These are phyloP conservation scores for Brachystomella parvula DNA, from an alignment of 1,140 invertebrate species.

Conservation along the genomic window DNA sequence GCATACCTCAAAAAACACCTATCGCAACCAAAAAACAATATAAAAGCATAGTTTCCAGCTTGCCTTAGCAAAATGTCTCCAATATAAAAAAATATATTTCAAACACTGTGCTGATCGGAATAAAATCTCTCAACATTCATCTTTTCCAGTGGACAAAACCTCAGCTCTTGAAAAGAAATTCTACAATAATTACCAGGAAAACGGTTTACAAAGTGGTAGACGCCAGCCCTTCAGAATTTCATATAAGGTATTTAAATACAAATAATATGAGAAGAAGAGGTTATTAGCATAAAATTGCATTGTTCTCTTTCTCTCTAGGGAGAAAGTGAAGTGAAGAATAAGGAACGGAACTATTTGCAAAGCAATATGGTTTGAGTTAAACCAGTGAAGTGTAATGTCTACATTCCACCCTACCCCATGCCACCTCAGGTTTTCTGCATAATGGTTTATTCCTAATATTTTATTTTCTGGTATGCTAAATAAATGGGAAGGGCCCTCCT, in stretches of 20 bases:
- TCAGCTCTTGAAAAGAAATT: too few relatives aligned
- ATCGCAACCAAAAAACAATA: too few relatives aligned
- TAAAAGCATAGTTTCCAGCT: too few relatives aligned
- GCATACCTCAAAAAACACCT: too few relatives aligned
- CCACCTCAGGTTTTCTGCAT: slow-evolving; percentile 4
- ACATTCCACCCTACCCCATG: too few relatives aligned
- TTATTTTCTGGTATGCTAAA: slow-evolving; percentile 11
- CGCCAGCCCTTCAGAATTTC: slow-evolving; percentile 7
- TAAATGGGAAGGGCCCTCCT: slow-evolving; percentile 9
- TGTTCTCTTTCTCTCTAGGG: slow-evolving; percentile 2
- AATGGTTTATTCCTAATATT: slow-evolving; percentile 11
- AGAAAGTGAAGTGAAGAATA: not conserved
- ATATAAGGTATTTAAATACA: slow-evolving; percentile 12
- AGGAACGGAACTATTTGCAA: not conserved
- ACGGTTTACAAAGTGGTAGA: not conserved
- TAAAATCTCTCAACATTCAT: too few relatives aligned
- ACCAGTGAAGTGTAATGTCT: slow-evolving; percentile 1
- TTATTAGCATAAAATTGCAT: slow-evolving; percentile 9
- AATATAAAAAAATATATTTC: too few relatives aligned
- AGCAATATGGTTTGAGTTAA: not conserved
- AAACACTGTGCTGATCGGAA: too few relatives aligned
- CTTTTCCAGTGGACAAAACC: too few relatives aligned
- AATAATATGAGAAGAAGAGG: not conserved
- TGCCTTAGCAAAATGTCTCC: too few relatives aligned
- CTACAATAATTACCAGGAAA: too few relatives aligned